Evolutionary conservation across 2,797 vertebrate genomes (phyloP), one percentile per base, ranked within the genome.

Genomic region (Chaetophractus vellerosus): DNA sequence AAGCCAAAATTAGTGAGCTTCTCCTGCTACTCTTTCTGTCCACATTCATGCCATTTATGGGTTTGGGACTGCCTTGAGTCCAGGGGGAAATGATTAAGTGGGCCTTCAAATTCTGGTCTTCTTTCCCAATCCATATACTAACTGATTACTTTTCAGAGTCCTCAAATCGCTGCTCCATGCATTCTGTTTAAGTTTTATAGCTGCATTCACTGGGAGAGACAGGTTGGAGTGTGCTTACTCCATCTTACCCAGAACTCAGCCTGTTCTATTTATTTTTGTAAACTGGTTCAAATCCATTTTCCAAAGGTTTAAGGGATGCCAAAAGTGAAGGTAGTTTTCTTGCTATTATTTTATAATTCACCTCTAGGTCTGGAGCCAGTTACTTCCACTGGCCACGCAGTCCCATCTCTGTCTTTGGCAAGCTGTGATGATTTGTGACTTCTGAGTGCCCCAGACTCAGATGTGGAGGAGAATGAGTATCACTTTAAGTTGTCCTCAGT

Each of bases 131-230:
- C 36, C 26, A 28, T 24, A 45, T 21, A 48, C 68, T 21, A 12
- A 12, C 33, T 15, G 0, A 1, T 11, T 45, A 14, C 57, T 69
- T 38, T 55, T 10, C 48, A 28, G 41, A 31, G 11, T 2, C 2
- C 18, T n/a, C 50, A 8, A 11, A 15, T 0, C 3, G 45, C 66
- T 82, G 64, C 52, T 28, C 33, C 21, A 28, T 6, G 36, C 0
- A 4, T 10, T 8, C 11, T 0, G 24, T 21, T 75, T n/a, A 1
- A 24, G 52, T 5, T 18, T 16, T 1, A 2, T 0, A 1, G 48
- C 57, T 36, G 5, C 24, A 0, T 3, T 28, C 68, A 9, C 1
- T 4, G 41, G 38, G 24, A 36, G 21, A n/a, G 14, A n/a, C 3
- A 9, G 18, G 12, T 6, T 3, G 0, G 9, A 16, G 59, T 10